These are phyloP conservation scores for Creontiades dilutus DNA, from an alignment of 2,888 invertebrate species.

Conservation along the genomic window DNA sequence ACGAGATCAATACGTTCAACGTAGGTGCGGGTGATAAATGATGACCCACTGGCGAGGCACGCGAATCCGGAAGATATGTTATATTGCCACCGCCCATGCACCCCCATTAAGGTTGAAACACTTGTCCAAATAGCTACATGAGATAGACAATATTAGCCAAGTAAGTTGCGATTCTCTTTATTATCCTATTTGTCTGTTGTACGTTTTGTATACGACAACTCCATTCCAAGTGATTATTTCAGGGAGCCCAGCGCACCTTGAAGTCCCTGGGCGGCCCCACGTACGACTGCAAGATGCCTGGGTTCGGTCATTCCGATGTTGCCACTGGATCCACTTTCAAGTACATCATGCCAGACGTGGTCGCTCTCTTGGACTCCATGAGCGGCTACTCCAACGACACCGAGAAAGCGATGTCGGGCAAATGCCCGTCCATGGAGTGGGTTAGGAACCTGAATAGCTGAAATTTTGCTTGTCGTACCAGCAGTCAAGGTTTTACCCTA, in stretches of 20 bases:
- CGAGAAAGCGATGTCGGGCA: constrained; percentile 38
- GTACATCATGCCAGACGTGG: constrained; percentile 54
- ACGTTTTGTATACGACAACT: too few species aligned
- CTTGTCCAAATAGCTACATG: too few species aligned
- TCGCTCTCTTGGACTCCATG: constrained; percentile 46
- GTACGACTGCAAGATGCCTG: constrained; percentile 58
- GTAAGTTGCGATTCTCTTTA: too few species aligned
- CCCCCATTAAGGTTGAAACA: too few species aligned
- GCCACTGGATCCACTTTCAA: constrained; percentile 54
- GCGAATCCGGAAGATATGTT: too few species aligned
- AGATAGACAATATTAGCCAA: too few species aligned
- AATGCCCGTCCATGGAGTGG: constrained; percentile 66
- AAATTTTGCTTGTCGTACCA: neutral
- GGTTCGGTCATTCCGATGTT: constrained; percentile 54
- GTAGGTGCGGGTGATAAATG: too few species aligned
- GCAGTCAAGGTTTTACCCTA: too few species aligned
- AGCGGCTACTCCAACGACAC: constrained; percentile 42
- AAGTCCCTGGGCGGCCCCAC: constrained; percentile 33
- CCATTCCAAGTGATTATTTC: neutral
- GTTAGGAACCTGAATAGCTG: constrained; percentile 18
- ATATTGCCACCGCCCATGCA: too few species aligned
- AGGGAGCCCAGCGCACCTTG: constrained; percentile 43
- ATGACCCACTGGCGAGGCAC: too few species aligned
- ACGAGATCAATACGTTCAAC: too few species aligned
- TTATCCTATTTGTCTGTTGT: too few species aligned